These are phyloP conservation scores for Lithophane leautieri DNA, from an alignment of 2,888 invertebrate species.

Conservation along the genomic window DNA sequence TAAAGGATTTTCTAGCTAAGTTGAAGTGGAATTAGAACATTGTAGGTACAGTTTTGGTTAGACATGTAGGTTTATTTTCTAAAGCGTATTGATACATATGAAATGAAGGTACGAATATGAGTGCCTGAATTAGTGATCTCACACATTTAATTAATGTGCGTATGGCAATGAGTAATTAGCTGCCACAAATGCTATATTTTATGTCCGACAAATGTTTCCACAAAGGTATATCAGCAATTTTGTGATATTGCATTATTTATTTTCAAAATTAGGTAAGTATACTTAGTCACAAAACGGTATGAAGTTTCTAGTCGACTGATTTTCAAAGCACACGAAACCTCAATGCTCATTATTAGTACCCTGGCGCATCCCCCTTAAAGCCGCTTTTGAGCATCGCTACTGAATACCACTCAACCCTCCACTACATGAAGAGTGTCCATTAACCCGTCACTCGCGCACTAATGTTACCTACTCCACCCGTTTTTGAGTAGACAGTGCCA, in stretches of 20 bases:
- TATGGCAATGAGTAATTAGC: conserved; percentile 48
- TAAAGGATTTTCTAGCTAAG: conserved; percentile 22
- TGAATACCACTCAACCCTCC: conserved; percentile 50
- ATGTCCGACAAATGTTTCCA: conserved; percentile 25
- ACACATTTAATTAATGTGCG: conserved; percentile 43
- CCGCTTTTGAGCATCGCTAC: conserved; percentile 45
- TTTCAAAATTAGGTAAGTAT: neutral
- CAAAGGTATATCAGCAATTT: conserved; percentile 22
- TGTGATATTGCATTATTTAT: neutral
- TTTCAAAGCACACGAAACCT: conserved; percentile 27
- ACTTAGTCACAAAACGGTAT: conserved; percentile 21
- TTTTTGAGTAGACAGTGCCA: conserved; percentile 44
- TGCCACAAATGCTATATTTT: conserved; percentile 31
- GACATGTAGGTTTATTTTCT: neutral
- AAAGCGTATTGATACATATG: conserved; percentile 37
- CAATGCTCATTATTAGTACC: neutral
- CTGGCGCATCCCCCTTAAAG: conserved; percentile 31
- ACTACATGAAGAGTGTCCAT: conserved; percentile 50
- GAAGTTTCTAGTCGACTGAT: conserved; percentile 17
- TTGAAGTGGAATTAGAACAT: neutral
- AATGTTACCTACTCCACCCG: conserved; percentile 38
- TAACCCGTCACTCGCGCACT: conserved; percentile 48
- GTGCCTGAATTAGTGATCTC: conserved; percentile 42
- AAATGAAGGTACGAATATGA: conserved; percentile 29
- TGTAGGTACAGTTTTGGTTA: neutral